Conservation (phyloP, 2,797 vertebrate species). For the Sus cebifrons region DNA sequence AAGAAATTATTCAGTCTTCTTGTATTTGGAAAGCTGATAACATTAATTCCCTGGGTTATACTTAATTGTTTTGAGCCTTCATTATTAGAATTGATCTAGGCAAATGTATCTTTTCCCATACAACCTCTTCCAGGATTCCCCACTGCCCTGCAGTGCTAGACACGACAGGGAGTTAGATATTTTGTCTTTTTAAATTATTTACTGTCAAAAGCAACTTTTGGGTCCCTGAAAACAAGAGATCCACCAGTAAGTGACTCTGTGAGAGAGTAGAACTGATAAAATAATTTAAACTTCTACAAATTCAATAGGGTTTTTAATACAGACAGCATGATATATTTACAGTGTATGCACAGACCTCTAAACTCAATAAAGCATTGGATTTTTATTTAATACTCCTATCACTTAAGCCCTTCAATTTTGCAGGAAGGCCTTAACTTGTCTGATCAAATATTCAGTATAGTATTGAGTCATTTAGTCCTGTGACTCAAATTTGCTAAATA, state of each 20-base stretch:
- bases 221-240: constrained; percentile 48
- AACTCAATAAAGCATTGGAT: constrained; percentile 20
- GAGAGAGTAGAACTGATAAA: constrained; percentile 33
- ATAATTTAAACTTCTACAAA: constrained; percentile 59
- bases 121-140: background rate
- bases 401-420: constrained; percentile 46
- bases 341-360: background rate
- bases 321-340: constrained; percentile 20
- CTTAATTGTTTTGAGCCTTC: constrained; percentile 40
- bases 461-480: constrained; percentile 36
- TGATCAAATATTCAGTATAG: constrained; percentile 11
- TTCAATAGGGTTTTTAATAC: background rate
- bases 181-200: constrained; percentile 51
- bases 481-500: constrained; percentile 28
- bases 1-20: constrained; percentile 5
- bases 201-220: constrained; percentile 51
- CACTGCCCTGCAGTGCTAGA: too few relatives aligned
- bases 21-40: constrained; percentile 28
- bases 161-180: background rate
- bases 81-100: background rate
- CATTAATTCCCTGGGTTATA: constrained; percentile 42
- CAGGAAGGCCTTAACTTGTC: constrained; percentile 19
- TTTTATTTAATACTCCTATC: constrained; percentile 33
- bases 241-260: background rate
- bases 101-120: constrained; percentile 20